Conservation (phyloP, 1,140 invertebrate genomes). For the Drosophila grimshawi region DNA sequence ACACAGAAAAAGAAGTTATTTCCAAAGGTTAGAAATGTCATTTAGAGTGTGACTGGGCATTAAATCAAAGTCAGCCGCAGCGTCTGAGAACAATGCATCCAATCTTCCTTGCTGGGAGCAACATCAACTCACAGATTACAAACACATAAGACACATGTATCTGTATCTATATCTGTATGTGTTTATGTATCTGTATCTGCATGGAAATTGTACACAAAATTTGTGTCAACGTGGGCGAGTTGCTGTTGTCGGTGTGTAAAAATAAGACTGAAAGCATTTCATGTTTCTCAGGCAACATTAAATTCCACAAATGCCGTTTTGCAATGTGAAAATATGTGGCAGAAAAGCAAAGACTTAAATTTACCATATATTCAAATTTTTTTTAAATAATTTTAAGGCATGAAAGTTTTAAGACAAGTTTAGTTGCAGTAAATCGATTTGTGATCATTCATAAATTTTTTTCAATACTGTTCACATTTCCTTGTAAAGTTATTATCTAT, state of each 20-base stretch:
- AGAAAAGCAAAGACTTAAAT: conserved; percentile 22
- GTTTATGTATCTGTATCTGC: conserved; percentile 32
- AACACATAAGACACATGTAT: conserved; percentile 11
- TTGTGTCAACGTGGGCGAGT: conserved; percentile 76
- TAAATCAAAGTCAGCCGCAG: conserved; percentile 68
- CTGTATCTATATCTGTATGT: conserved; percentile 35
- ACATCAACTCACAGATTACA: conserved; percentile 46
- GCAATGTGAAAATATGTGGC: conserved; percentile 26
- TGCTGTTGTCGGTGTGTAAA: conserved; percentile 56
- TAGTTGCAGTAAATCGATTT: too few species aligned
- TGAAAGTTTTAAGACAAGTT: too few species aligned
- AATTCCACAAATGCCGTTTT: conserved; percentile 43
- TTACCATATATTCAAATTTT: conserved; percentile 3
- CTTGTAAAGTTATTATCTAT: too few species aligned
- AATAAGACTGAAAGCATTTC: conserved; percentile 64
- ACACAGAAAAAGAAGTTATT: conserved; percentile 52
- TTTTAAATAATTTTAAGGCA: too few species aligned
- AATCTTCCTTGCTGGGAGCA: conserved; percentile 35
- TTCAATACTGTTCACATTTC: too few species aligned
- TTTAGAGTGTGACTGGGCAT: conserved; percentile 65
- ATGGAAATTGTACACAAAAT: conserved; percentile 65
- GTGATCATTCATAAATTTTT: too few species aligned
- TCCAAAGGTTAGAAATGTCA: conserved; percentile 65
- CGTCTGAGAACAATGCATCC: conserved; percentile 25
- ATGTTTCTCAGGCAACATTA: conserved; percentile 45